phyloP scores from a whole-genome alignment of 1,140 invertebrate genomes.

The Liolophura sinensis region DNA sequence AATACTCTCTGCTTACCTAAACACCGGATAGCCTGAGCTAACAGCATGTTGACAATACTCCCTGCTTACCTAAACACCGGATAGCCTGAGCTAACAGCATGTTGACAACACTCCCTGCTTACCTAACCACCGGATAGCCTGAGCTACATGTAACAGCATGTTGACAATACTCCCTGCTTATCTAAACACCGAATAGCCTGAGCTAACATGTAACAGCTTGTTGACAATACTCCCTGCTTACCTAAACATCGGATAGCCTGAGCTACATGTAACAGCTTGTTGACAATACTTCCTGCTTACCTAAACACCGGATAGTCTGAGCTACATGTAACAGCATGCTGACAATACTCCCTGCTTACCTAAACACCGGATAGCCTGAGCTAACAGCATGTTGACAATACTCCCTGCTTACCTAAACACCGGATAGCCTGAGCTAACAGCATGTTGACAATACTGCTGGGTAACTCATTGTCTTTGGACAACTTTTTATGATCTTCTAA shows the following conservation, averaged over 20 bases:
- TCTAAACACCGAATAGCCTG: conserved; percentile 1
- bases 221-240: neutral
- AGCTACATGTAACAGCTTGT: neutral
- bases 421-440: conserved; percentile 11
- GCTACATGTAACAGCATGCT: neutral
- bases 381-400: neutral
- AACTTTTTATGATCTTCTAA: too few species aligned
- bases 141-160: too few species aligned
- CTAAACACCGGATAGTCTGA: neutral
- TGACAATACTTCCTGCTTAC: neutral
- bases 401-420: conserved; percentile 16
- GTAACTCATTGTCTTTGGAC: conserved; percentile 5
- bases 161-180: conserved; percentile 10
- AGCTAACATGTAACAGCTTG: neutral
- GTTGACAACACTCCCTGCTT: neutral
- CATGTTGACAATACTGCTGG: conserved; percentile 11
- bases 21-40: neutral
- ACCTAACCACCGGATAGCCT: neutral
- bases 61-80: conserved; percentile 12
- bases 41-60: neutral
- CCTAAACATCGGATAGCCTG: conserved; percentile 4
- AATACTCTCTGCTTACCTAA: neutral
- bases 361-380: conserved; percentile 8
- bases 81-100: neutral
- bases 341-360: neutral